phyloP scores from a whole-genome alignment of 2,797 vertebrate species.

The Leucoraja ocellata region DNA sequence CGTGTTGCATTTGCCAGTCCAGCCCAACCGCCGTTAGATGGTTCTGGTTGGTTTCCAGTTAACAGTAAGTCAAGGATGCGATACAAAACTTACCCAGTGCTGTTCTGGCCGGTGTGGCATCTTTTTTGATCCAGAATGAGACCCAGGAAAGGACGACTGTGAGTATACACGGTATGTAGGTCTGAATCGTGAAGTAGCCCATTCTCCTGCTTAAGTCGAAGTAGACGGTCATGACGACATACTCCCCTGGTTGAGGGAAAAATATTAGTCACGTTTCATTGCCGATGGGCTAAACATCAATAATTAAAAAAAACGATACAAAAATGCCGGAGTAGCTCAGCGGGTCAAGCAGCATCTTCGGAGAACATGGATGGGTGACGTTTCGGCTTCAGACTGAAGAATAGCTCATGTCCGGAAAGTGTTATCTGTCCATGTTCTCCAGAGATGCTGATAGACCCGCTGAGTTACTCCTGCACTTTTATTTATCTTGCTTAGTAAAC shows the following conservation, averaged over 20 bases:
- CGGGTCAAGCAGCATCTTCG: too few species aligned
- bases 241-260: slow-evolving; percentile 70
- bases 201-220: slow-evolving; percentile 91
- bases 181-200: slow-evolving; percentile 97
- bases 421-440: too few species aligned
- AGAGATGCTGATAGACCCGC: too few species aligned
- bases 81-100: slow-evolving; percentile 70
- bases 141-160: slow-evolving; percentile 95
- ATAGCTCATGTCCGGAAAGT: too few species aligned
- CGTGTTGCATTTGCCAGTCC: not conserved
- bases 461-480: too few species aligned
- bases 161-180: slow-evolving; percentile 91
- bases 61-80: not conserved
- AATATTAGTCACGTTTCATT: slow-evolving; percentile 33
- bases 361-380: too few species aligned
- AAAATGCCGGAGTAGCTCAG: too few species aligned
- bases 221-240: slow-evolving; percentile 91
- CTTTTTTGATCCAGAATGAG: slow-evolving; percentile 96
- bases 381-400: too few species aligned
- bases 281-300: not conserved
- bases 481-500: too few species aligned
- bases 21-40: too few species aligned
- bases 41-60: not conserved
- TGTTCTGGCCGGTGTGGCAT: slow-evolving; percentile 88
- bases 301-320: too few species aligned